Percentiles rank a stretch among this genome's conserved stretches.
These are phyloP conservation scores for Palythoa heliodiscus DNA, from an alignment of 92 coral and sea anemone genomes.

Conservation along the genomic window DNA sequence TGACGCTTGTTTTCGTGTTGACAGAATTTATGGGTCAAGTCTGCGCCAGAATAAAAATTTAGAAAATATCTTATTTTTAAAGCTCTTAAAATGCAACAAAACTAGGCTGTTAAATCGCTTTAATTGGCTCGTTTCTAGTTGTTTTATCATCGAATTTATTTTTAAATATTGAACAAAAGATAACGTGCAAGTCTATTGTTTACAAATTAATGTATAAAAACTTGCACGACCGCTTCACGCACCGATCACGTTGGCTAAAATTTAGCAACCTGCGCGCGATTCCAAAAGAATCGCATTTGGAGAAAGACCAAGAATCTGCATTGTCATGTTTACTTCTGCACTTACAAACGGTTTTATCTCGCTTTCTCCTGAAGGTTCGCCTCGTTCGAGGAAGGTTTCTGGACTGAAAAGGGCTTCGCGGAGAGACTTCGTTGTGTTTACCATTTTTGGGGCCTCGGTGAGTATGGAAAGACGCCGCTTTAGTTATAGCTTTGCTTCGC, in stretches of 20 bases:
- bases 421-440: constrained; percentile 28
- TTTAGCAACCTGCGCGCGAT: constrained; percentile 18
- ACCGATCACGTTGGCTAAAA: constrained; percentile 3
- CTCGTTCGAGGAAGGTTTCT: constrained; percentile 24
- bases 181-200: neutral
- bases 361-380: constrained; percentile 33
- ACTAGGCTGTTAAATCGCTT: too few species aligned
- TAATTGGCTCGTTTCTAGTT: too few species aligned
- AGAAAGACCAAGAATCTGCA: neutral
- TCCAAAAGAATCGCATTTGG: too few species aligned
- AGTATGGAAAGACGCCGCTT: constrained; percentile 25
- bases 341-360: constrained; percentile 17
- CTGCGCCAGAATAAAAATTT: too few species aligned
- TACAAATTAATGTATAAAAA: neutral
- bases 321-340: constrained; percentile 15
- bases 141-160: too few species aligned
- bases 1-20: too few species aligned
- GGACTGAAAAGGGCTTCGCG: constrained; percentile 30
- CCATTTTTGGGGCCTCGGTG: constrained; percentile 97
- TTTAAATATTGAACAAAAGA: too few species aligned
- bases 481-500: too few species aligned
- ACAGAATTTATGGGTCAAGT: too few species aligned
- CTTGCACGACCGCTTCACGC: constrained; percentile 27
- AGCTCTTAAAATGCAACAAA: too few species aligned
- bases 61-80: too few species aligned